Evolutionary conservation across 2,113 vertebrate species (phyloP).

Genomic region (Dipodomys merriami): DNA sequence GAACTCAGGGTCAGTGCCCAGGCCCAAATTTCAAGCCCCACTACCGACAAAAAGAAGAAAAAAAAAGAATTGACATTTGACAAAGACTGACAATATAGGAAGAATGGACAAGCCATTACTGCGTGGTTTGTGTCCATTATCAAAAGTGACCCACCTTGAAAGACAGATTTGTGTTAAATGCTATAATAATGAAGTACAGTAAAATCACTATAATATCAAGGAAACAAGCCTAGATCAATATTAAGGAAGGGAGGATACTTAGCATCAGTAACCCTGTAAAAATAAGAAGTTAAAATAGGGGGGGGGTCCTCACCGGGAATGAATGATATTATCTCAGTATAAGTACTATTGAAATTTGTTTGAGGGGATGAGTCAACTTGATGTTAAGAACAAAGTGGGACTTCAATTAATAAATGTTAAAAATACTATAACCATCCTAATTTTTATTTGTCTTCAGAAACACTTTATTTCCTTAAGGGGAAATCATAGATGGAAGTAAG

Average conservation of each 20-base stretch:
- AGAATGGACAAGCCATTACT: not conserved
- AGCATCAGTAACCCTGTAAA: not conserved
- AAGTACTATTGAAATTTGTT: not conserved
- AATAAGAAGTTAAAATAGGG: not conserved
- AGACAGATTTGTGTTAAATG: not conserved
- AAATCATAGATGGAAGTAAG: not conserved
- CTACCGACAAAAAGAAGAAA: too few species aligned
- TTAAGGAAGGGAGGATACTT: not conserved
- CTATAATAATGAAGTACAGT: not conserved
- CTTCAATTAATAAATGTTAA: not conserved
- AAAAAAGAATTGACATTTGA: not conserved
- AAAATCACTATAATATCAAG: not conserved
- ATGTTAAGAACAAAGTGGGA: not conserved
- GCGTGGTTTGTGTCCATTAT: not conserved
- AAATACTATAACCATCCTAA: not conserved
- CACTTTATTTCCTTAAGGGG: not conserved
- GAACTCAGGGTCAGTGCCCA: too few species aligned
- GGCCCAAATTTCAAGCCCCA: too few species aligned
- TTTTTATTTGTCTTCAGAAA: conserved; percentile 37
- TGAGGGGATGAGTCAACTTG: not conserved
- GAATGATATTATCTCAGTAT: not conserved
- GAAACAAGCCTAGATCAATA: not conserved
- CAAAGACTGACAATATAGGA: not conserved
- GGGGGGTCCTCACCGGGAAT: not conserved
- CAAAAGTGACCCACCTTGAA: not conserved